Evolutionary conservation across 2,888 invertebrate species (phyloP).

Genomic region (Heliconius ismenius): DNA sequence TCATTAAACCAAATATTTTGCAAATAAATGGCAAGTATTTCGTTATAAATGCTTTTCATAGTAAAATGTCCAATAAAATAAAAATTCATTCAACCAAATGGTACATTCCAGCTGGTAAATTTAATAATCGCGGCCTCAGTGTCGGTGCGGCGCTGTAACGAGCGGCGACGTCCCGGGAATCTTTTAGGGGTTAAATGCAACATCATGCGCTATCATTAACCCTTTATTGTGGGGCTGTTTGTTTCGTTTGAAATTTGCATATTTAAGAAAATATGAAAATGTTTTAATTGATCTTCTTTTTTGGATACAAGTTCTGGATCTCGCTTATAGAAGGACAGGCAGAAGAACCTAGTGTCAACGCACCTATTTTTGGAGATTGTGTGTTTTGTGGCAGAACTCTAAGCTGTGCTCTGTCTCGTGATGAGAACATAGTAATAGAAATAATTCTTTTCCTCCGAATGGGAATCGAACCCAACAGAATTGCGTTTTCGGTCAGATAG

Average conservation of each 20-base stretch:
- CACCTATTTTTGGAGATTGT: too few relatives aligned
- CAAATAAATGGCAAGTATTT: not conserved
- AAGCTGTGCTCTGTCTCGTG: too few relatives aligned
- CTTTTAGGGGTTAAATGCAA: conserved; percentile 28
- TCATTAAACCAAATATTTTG: not conserved
- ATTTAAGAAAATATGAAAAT: not conserved
- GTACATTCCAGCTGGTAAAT: conserved; percentile 33
- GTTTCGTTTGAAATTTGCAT: not conserved
- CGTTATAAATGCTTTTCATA: conserved; percentile 3
- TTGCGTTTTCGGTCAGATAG: not conserved
- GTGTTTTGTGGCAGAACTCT: too few relatives aligned
- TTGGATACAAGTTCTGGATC: too few relatives aligned
- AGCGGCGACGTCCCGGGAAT: conserved; percentile 21
- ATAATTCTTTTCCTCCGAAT: not conserved
- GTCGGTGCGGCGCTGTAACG: conserved; percentile 22
- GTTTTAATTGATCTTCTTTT: too few relatives aligned
- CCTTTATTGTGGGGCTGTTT: not conserved
- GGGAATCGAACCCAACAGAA: not conserved
- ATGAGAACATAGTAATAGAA: not conserved
- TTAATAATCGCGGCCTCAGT: conserved; percentile 36
- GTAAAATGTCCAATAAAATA: conserved; percentile 33
- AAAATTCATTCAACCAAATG: conserved; percentile 31
- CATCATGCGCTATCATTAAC: conserved; percentile 3
- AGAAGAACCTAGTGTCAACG: too few relatives aligned
- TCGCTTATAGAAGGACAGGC: too few relatives aligned